Percentiles rank a stretch among this genome's conserved stretches.
phyloP scores from a whole-genome alignment of 2,888 invertebrate species.

The Melanophora roralis region DNA sequence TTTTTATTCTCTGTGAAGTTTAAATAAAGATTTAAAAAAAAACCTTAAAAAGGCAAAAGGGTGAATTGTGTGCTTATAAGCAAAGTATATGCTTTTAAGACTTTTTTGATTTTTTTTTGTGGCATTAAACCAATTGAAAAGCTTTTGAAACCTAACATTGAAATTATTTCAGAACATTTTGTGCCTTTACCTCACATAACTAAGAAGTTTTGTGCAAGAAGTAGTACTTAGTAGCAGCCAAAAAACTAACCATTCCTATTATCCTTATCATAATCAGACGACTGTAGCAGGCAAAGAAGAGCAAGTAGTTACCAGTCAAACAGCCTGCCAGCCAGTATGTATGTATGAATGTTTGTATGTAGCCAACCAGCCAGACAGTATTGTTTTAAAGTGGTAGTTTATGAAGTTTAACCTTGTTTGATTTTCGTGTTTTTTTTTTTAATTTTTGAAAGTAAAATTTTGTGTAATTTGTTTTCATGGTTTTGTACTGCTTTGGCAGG shows the following conservation, averaged over 20 bases:
- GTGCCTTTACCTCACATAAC: conserved; percentile 44
- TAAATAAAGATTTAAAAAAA: too few relatives aligned
- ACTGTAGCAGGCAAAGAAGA: too few relatives aligned
- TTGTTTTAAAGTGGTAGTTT: conserved; percentile 62
- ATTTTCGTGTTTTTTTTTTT: conserved; percentile 20
- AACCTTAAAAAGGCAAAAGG: not conserved
- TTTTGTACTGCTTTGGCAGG: conserved; percentile 1
- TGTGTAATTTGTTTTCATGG: conserved; percentile 59
- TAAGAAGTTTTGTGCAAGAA: conserved; percentile 28
- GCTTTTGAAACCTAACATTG: conserved; percentile 24
- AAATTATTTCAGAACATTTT: conserved; percentile 22
- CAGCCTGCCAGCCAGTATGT: conserved; percentile 16
- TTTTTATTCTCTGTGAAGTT: too few relatives aligned
- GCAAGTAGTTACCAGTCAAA: conserved; percentile 18
- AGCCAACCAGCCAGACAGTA: conserved; percentile 54
- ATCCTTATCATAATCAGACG: conserved; percentile 23
- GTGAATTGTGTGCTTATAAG: not conserved
- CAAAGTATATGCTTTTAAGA: not conserved
- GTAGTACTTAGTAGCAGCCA: conserved; percentile 10
- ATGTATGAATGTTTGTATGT: too few relatives aligned
- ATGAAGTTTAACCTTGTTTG: conserved; percentile 60
- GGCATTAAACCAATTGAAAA: conserved; percentile 34
- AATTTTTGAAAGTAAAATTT: conserved; percentile 39
- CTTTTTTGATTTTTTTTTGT: not conserved
- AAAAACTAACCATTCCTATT: conserved; percentile 31